These are phyloP conservation scores for Hylia prasina DNA, from an alignment of 2,113 vertebrate species.

Conservation along the genomic window DNA sequence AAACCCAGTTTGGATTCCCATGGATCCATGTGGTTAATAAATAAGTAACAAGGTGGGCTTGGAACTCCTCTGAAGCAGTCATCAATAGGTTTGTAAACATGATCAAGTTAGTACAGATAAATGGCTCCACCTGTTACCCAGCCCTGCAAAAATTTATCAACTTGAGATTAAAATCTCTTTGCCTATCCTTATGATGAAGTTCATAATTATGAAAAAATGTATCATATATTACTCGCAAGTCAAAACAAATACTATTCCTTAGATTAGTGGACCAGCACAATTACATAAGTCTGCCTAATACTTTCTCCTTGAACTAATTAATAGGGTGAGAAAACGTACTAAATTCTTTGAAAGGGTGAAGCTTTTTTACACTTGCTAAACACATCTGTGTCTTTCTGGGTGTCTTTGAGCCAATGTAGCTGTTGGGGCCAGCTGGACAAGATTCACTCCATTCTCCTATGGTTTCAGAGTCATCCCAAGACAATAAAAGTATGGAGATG, in stretches of 20 bases:
- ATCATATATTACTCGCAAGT: slow-evolving; percentile 37
- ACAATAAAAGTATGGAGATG: slow-evolving; percentile 28
- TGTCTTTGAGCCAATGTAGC: neutral
- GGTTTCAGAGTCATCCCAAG: slow-evolving; percentile 26
- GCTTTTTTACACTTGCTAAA: neutral
- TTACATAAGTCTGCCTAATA: slow-evolving; percentile 31
- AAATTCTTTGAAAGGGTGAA: slow-evolving; percentile 52
- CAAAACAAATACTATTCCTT: slow-evolving; percentile 57
- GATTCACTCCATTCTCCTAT: neutral
- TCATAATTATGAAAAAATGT: slow-evolving; percentile 61
- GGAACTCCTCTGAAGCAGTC: neutral
- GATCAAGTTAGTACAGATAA: slow-evolving; percentile 18
- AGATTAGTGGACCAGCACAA: slow-evolving; percentile 38
- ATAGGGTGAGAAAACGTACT: neutral
- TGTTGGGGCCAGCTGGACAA: slow-evolving; percentile 26
- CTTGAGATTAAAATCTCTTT: slow-evolving; percentile 51
- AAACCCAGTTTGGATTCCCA: neutral
- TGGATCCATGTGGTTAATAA: slow-evolving; percentile 19
- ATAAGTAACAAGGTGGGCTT: neutral
- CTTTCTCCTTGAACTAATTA: slow-evolving; percentile 16
- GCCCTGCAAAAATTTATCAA: slow-evolving; percentile 57
- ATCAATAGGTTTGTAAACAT: neutral
- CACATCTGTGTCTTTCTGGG: neutral
- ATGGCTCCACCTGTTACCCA: slow-evolving; percentile 17
- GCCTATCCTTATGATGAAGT: slow-evolving; percentile 45